Evolutionary conservation across 1,140 invertebrate genomes (phyloP).

Genomic region (Pseudomyrmex pallidus): DNA sequence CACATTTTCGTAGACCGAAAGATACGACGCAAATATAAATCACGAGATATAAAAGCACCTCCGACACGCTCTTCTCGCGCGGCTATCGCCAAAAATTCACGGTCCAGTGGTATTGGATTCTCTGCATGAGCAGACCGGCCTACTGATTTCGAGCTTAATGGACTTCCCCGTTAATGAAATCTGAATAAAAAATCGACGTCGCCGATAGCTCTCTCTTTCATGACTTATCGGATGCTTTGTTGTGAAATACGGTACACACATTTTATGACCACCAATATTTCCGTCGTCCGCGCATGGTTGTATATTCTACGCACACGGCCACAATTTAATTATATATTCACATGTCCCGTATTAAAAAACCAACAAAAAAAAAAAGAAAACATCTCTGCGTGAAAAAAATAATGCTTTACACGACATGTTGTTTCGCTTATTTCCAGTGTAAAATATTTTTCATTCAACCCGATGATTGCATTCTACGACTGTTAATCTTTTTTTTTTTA

Average conservation of each 20-base stretch:
- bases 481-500: background rate
- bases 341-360: too few relatives aligned
- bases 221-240: background rate
- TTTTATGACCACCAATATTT: background rate
- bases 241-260: background rate
- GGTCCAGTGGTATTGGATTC: constrained; percentile 33
- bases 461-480: background rate
- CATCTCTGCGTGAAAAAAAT: background rate
- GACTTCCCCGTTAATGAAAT: constrained; percentile 1
- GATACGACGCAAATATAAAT: constrained; percentile 25
- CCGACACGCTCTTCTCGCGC: background rate
- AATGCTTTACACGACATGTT: background rate
- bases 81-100: constrained; percentile 38
- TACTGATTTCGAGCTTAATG: constrained; percentile 42
- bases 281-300: background rate
- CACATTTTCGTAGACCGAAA: background rate
- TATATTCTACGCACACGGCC: too few relatives aligned
- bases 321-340: too few relatives aligned
- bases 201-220: background rate
- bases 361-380: too few relatives aligned
- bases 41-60: constrained; percentile 32
- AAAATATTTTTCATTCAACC: background rate
- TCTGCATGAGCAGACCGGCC: background rate
- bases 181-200: background rate
- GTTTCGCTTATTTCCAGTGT: background rate